These are phyloP conservation scores for Myrmecobius fasciatus DNA, from an alignment of 2,113 vertebrate genomes.

Conservation along the genomic window DNA sequence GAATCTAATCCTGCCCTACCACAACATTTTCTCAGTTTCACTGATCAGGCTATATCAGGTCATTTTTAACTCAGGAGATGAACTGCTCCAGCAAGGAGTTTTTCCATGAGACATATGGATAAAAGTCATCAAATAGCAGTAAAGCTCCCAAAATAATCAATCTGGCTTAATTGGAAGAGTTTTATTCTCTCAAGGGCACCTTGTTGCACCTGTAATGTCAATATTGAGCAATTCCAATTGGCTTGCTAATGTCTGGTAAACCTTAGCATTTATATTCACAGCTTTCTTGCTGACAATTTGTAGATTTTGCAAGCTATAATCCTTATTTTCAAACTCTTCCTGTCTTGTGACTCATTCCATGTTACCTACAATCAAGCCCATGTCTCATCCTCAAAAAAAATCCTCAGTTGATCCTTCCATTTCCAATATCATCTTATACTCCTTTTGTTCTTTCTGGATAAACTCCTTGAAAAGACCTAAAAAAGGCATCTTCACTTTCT, in stretches of 20 bases:
- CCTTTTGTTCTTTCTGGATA: not conserved
- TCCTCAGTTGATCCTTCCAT: not conserved
- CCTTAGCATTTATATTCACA: constrained; percentile 27
- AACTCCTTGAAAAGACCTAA: not conserved
- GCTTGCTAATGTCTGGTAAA: not conserved
- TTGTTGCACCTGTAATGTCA: not conserved
- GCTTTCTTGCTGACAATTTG: not conserved
- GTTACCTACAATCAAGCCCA: not conserved
- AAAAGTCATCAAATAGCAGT: not conserved
- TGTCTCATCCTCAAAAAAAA: not conserved
- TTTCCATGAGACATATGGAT: not conserved
- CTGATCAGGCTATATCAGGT: not conserved
- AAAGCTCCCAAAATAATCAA: not conserved
- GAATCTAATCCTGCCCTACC: not conserved
- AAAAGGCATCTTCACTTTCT: not conserved
- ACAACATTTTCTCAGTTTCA: not conserved
- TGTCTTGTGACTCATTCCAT: not conserved
- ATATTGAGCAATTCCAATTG: constrained; percentile 11
- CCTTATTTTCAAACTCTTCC: not conserved
- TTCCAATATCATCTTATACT: not conserved
- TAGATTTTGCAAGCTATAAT: not conserved
- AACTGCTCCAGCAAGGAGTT: not conserved
- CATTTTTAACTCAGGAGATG: not conserved
- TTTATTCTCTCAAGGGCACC: not conserved
- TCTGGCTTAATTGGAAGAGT: not conserved